Evolutionary conservation across 2,888 invertebrate genomes (phyloP), one percentile per base, ranked within the genome.

Genomic region (Sialis lutaria): DNA sequence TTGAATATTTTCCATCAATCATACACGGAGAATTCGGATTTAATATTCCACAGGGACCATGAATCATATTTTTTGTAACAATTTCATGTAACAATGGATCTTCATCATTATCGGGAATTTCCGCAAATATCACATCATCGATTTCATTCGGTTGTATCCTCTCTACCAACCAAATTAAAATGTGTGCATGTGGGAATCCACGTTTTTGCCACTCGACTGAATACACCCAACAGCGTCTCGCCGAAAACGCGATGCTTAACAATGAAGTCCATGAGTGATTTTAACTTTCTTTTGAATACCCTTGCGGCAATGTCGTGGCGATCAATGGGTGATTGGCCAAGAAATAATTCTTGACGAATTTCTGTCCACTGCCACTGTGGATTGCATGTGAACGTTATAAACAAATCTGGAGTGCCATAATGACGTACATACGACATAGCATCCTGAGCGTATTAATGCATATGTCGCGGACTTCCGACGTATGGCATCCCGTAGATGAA

Each of bases 41-140:
- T 9, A 58, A 45, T 40, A 44, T 48, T 48, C 64, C 64, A 53
- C 65, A 64, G 45, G 65, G 64, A 33, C 64, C 64, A 58, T 67
- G 64, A 42, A 60, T 55, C 61, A 66, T 67, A 47, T 61, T 54
- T 50, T 53, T 59, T 6, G 50, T 58, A 40, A n/a, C n/a, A n/a
- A n/a, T n/a, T n/a, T n/a, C n/a, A n/a, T n/a, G n/a, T n/a, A n/a
- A 65, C 59, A 53, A 60, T 54, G 57, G 57, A 55, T 59, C 54
- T 48, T 31, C 37, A 44, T 55, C 51, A 47, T 52, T 52, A 53
- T 61, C 53, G 32, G 62, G 56, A 13, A 53, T 48, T 49, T 53
- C 49, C 47, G 40, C 6, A 3, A 7, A 10, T n/a, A 33, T 44
- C 32, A 31, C 32, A 9, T 44, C 12, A 6, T 33, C 44, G 30